Percentiles rank a stretch among this genome's conserved stretches.
Conservation (phyloP, 35 echinoderm and acorn worm species). For the Heliocidaris erythrogramma region DNA sequence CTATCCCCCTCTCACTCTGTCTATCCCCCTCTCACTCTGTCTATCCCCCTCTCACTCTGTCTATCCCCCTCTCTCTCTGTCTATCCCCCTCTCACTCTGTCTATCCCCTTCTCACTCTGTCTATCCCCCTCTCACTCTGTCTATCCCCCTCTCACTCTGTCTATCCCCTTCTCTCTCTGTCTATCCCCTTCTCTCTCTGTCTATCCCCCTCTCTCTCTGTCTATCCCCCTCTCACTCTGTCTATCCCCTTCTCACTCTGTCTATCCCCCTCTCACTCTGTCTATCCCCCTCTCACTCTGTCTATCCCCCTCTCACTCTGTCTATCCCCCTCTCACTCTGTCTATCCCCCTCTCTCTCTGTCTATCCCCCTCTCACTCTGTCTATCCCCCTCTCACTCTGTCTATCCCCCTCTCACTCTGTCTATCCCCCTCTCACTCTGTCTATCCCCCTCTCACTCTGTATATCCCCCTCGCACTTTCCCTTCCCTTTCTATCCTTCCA, state of each 20-base stretch:
- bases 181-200: neutral
- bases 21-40: neutral
- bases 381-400: neutral
- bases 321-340: neutral
- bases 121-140: neutral
- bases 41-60: neutral
- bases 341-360: neutral
- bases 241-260: neutral
- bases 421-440: neutral
- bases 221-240: neutral
- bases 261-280: neutral
- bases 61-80: neutral
- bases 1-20: neutral
- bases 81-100: neutral
- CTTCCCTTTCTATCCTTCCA: neutral
- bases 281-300: neutral
- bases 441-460: neutral
- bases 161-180: neutral
- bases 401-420: neutral
- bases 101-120: neutral
- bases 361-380: neutral
- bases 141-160: neutral
- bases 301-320: neutral
- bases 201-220: neutral
- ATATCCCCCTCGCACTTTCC: neutral